Conservation (phyloP, 2,888 invertebrate genomes). For the Cheilosia variabilis region DNA sequence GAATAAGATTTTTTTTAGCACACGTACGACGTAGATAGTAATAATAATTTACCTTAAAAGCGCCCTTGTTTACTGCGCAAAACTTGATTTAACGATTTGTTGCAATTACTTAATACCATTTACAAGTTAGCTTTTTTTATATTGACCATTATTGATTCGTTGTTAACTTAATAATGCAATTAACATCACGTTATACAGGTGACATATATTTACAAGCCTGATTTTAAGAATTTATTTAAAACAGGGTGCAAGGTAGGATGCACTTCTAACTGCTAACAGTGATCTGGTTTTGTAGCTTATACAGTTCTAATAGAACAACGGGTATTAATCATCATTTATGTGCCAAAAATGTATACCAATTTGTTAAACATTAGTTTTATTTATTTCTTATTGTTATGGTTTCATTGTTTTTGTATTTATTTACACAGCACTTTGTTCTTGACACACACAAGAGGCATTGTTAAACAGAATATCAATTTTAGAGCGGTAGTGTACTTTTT, state of each 20-base stretch:
- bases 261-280: constrained; percentile 1
- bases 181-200: not conserved
- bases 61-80: not conserved
- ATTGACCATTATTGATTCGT: constrained; percentile 14
- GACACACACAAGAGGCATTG: constrained; percentile 11
- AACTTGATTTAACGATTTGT: constrained; percentile 26
- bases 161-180: not conserved
- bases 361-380: constrained; percentile 34
- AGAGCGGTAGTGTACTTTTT: constrained; percentile 58
- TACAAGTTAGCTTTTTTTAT: constrained; percentile 35
- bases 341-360: constrained; percentile 70
- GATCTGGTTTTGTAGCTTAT: constrained; percentile 5
- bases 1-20: constrained; percentile 29
- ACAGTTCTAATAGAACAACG: constrained; percentile 44
- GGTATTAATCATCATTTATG: constrained; percentile 51
- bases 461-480: constrained; percentile 12
- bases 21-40: constrained; percentile 19
- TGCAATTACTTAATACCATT: constrained; percentile 34
- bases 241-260: constrained; percentile 42
- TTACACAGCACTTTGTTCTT: constrained; percentile 51
- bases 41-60: constrained; percentile 15
- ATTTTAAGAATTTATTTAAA: constrained; percentile 3
- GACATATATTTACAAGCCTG: constrained; percentile 14
- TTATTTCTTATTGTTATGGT: constrained; percentile 7
- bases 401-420: constrained; percentile 34